Percentiles rank a stretch among this genome's conserved stretches.
phyloP scores from a whole-genome alignment of 2,888 invertebrate genomes.

The Philereme transversata region DNA sequence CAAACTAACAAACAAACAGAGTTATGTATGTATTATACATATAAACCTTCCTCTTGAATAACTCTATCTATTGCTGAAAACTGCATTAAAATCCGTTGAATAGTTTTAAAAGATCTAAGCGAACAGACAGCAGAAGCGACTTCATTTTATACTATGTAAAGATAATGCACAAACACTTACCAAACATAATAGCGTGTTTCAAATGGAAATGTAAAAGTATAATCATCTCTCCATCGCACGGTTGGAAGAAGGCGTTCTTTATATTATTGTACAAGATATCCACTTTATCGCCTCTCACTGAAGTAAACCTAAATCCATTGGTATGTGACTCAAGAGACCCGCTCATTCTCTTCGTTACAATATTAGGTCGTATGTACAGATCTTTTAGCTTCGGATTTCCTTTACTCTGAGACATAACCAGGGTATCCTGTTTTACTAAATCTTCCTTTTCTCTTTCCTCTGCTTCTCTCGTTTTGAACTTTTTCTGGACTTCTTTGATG shows the following conservation, averaged over 20 bases:
- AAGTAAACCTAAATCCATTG: slow-evolving; percentile 98
- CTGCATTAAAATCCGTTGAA: too few species aligned
- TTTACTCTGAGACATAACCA: slow-evolving; percentile 96
- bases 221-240: slow-evolving; percentile 99
- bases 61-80: too few species aligned
- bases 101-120: too few species aligned
- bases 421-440: slow-evolving; percentile 98
- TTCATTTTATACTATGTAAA: too few species aligned
- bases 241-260: slow-evolving; percentile 99
- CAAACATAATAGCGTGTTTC: slow-evolving; percentile 99
- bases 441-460: slow-evolving; percentile 99
- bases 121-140: too few species aligned
- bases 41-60: too few species aligned
- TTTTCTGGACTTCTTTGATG: slow-evolving; percentile 99
- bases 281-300: slow-evolving; percentile 99
- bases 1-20: too few species aligned
- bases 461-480: slow-evolving; percentile 98
- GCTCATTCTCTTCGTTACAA: slow-evolving; percentile 97
- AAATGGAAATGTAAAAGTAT: slow-evolving; percentile 99
- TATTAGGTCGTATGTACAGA: slow-evolving; percentile 99
- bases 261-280: slow-evolving; percentile 99
- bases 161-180: slow-evolving; percentile 68
- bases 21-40: too few species aligned
- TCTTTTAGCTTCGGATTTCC: slow-evolving; percentile 99
- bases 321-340: slow-evolving; percentile 97